These are phyloP conservation scores for Heterodera schachtii DNA, from an alignment of 1,140 invertebrate genomes.

Conservation along the genomic window DNA sequence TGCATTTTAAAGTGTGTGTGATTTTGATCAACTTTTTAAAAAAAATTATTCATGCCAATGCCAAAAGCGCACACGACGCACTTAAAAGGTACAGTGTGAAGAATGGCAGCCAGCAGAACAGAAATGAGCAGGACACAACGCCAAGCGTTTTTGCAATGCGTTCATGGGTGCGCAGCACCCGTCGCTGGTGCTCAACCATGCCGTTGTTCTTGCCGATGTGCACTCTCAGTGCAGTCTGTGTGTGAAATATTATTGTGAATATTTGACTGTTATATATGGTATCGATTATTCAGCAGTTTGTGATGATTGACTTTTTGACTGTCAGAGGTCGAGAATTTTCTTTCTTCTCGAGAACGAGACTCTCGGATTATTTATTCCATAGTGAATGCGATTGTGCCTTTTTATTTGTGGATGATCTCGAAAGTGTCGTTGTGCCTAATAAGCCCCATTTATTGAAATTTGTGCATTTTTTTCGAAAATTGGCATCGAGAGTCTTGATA, in stretches of 20 bases:
- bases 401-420: too few species aligned
- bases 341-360: too few species aligned
- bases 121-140: slow-evolving; percentile 68
- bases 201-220: slow-evolving; percentile 64
- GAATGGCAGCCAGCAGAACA: slow-evolving; percentile 70
- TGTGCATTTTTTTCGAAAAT: too few species aligned
- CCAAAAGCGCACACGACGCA: slow-evolving; percentile 41
- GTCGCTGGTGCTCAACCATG: slow-evolving; percentile 64
- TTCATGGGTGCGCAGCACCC: slow-evolving; percentile 66
- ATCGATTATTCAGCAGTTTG: too few species aligned
- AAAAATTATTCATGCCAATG: neutral
- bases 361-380: too few species aligned
- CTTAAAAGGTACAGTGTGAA: slow-evolving; percentile 68
- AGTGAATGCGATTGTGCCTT: too few species aligned
- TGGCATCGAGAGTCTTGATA: too few species aligned
- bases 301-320: too few species aligned
- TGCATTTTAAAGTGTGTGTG: slow-evolving; percentile 34
- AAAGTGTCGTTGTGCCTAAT: too few species aligned
- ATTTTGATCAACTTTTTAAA: slow-evolving; percentile 27
- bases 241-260: neutral
- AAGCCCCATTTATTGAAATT: too few species aligned
- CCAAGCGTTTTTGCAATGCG: slow-evolving; percentile 69
- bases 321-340: too few species aligned
- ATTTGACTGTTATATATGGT: neutral
- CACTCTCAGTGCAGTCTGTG: slow-evolving; percentile 61